phyloP scores from a whole-genome alignment of 1,140 invertebrate genomes.

The Cydia amplana region DNA sequence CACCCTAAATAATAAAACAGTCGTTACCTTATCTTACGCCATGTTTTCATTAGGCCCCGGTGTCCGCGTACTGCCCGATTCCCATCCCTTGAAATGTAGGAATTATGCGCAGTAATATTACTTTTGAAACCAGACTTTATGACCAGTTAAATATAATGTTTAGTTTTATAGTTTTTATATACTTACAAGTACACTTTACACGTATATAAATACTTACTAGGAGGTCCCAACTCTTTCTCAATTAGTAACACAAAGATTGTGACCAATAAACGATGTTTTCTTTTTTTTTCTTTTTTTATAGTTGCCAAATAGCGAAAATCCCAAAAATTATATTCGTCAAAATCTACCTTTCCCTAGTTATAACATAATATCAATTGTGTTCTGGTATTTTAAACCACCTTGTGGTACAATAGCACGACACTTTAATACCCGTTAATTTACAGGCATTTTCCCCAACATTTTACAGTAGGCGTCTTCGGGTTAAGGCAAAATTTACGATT shows the following conservation, averaged over 20 bases:
- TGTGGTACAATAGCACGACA: not conserved
- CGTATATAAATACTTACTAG: no score
- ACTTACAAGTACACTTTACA: no score
- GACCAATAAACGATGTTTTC: no score
- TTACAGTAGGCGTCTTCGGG: slow-evolving; percentile 37
- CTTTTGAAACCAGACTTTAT: no score
- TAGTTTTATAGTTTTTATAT: no score
- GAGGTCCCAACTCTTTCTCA: no score
- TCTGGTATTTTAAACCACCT: not conserved
- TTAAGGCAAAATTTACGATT: slow-evolving; percentile 56
- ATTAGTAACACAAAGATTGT: no score
- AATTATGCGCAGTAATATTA: not conserved
- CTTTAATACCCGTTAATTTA: slow-evolving; percentile 4
- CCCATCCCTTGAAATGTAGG: not conserved
- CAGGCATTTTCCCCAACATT: not conserved
- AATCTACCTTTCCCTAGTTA: no score
- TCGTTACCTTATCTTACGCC: slow-evolving; percentile 37
- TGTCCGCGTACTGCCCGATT: slow-evolving; percentile 41
- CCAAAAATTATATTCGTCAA: no score
- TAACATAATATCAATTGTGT: not conserved
- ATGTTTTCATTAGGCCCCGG: slow-evolving; percentile 40
- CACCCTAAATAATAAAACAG: slow-evolving; percentile 26
- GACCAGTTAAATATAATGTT: no score
- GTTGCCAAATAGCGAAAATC: no score
- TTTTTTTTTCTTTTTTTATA: no score